These are phyloP conservation scores for Leptinotarsa rubiginosa DNA, from an alignment of 2,888 invertebrate species.

Conservation along the genomic window DNA sequence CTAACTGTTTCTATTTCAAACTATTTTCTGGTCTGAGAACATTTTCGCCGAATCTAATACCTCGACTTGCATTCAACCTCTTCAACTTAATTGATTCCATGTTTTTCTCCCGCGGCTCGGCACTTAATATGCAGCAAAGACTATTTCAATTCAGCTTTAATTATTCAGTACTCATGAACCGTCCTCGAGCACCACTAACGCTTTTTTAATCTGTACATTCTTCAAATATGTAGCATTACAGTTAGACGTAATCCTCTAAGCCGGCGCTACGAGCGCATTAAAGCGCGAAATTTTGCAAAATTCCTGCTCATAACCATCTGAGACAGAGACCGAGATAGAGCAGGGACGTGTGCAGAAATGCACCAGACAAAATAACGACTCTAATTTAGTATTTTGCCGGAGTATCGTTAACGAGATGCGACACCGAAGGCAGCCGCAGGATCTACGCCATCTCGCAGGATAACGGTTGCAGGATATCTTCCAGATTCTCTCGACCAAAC, in stretches of 20 bases:
- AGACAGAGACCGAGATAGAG: conserved; percentile 30
- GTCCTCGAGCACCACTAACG: conserved; percentile 33
- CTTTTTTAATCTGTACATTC: conserved; percentile 41
- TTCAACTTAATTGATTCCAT: conserved; percentile 6
- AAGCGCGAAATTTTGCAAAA: conserved; percentile 34
- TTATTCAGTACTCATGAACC: conserved; percentile 33
- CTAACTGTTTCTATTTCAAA: neutral
- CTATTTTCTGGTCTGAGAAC: neutral
- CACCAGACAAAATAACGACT: conserved; percentile 52
- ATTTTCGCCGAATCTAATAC: neutral
- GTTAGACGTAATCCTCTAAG: conserved; percentile 36
- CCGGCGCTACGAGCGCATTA: conserved; percentile 24
- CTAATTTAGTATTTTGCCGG: conserved; percentile 50
- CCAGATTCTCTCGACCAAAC: conserved; percentile 9
- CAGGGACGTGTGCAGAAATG: conserved; percentile 33
- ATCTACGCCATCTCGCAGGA: conserved; percentile 48
- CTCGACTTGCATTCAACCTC: neutral
- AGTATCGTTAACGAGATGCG: conserved; percentile 56
- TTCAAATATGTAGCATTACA: conserved; percentile 37
- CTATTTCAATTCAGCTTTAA: conserved; percentile 32
- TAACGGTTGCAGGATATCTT: conserved; percentile 14
- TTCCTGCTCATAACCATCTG: conserved; percentile 27
- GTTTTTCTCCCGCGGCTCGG: conserved; percentile 21
- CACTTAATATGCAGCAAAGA: conserved; percentile 28
- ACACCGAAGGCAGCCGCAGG: conserved; percentile 52